Conservation (phyloP, 2,797 vertebrate genomes). For the Zalophus californianus region DNA sequence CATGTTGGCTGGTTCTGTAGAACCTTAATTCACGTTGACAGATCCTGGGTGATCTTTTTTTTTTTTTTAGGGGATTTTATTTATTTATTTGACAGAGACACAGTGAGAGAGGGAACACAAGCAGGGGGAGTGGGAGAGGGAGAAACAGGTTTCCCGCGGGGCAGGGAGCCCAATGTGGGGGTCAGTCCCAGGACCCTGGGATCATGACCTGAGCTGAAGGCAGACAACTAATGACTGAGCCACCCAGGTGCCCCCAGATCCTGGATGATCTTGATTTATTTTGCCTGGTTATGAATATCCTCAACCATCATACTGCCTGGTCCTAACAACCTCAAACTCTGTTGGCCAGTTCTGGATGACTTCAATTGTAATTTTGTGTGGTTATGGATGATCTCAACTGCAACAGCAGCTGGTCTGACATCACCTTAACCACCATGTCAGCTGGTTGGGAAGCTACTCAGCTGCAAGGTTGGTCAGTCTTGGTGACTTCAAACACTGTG, state of each 20-base stretch:
- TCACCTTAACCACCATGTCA: neutral
- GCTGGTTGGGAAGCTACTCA: constrained; percentile 35
- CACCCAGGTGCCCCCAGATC: too few species aligned
- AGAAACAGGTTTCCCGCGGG: too few species aligned
- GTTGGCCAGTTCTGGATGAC: neutral
- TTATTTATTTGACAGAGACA: too few species aligned
- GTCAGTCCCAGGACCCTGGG: too few species aligned
- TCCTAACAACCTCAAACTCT: constrained; percentile 6
- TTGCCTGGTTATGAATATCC: constrained; percentile 29
- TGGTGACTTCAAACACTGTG: constrained; percentile 44
- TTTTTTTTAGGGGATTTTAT: too few species aligned
- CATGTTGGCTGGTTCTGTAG: constrained; percentile 22
- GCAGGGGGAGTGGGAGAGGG: too few species aligned
- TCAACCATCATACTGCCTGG: neutral
- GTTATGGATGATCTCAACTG: constrained; percentile 44
- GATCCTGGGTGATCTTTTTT: neutral
- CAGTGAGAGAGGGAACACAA: too few species aligned
- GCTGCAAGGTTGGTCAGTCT: neutral
- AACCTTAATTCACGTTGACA: constrained; percentile 49
- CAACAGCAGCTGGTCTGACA: neutral
- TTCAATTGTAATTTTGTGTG: constrained; percentile 50
- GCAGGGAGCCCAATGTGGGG: too few species aligned
- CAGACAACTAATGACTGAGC: too few species aligned
- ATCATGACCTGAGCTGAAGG: too few species aligned
- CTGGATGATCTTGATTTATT: neutral